phyloP scores from a whole-genome alignment of 2,113 vertebrate species.

The Tretioscincus oriximinensis region DNA sequence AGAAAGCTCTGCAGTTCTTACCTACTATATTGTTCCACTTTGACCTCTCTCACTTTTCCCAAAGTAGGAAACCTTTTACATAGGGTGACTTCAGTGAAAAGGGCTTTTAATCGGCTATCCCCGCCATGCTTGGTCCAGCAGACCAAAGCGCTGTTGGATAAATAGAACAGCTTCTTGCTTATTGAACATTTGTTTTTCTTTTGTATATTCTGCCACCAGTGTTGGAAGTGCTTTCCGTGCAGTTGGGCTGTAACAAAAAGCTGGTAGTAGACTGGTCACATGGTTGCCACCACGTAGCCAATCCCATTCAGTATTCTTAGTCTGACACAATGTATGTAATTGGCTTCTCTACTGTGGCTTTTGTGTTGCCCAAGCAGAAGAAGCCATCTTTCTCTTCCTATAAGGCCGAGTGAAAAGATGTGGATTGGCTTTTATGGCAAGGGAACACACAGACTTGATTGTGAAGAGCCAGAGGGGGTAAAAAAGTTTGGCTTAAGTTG shows the following conservation, averaged over 20 bases:
- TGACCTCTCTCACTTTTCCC: not conserved
- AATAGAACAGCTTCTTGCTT: conserved; percentile 39
- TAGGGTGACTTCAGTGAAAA: conserved; percentile 1
- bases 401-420: conserved; percentile 27
- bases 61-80: not conserved
- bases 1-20: not conserved
- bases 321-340: conserved; percentile 57
- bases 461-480: conserved; percentile 69
- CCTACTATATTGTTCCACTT: not conserved
- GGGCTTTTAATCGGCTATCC: not conserved
- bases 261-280: conserved; percentile 34
- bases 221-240: conserved; percentile 39
- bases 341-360: conserved; percentile 42
- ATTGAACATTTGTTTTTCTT: conserved; percentile 14
- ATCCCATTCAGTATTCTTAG: conserved; percentile 44
- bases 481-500: conserved; percentile 54
- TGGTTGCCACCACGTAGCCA: conserved; percentile 35
- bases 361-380: not conserved
- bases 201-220: not conserved
- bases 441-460: conserved; percentile 74
- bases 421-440: conserved; percentile 66
- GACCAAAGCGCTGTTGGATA: not conserved
- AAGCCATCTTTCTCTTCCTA: not conserved
- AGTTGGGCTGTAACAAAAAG: conserved; percentile 52
- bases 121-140: rapidly evolving